Base-by-base conservation (phyloP, 2,888 invertebrate species). In the Osmoderma eremita region DNA sequence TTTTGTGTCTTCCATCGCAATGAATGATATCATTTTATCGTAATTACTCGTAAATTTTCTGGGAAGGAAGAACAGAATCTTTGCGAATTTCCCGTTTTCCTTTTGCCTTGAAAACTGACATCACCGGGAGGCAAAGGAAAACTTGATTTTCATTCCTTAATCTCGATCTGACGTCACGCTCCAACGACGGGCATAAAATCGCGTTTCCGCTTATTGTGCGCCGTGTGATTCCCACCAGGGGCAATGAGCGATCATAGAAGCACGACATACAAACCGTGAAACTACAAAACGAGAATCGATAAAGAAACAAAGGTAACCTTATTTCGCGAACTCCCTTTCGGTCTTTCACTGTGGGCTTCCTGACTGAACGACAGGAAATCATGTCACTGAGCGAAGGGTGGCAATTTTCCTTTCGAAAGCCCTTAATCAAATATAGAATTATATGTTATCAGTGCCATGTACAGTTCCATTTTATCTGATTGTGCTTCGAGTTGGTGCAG, bases 351-450 rank as follows among this genome's bases (percentile, higher is more conserved):
- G 45, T 30, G n/a, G n/a, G 45, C 45, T 58, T 61, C 30, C 45
- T 36, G 45, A 17, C 12, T 24, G 18, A 30, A 30, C 50, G 50
- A 24, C 50, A 51, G 50, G 24, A 51, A 51, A 51, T 51, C 50
- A 30, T 51, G 24, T 15, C 50, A 30, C 24, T 13, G 50, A 24
- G 13, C 24, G 24, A 51, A 45, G 50, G 15, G 58, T 45, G 58
- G 45, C 58, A 45, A 61, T 61, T 70, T 67, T 71, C 71, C 71
- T 70, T 64, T 69, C 58, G 67, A 70, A 69, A 50, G 53, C 68
- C 56, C 61, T 51, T 69, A 70, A 71, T 69, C 72, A 70, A 70
- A 68, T 41, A 63, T 64, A 63, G 53, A 53, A 36, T 53, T 30
- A 51, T 51, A 51, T 24, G 50, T 30, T 51, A 51, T 51, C 50